Conservation (phyloP, 2,797 vertebrate genomes). For the Anabas testudineus region DNA sequence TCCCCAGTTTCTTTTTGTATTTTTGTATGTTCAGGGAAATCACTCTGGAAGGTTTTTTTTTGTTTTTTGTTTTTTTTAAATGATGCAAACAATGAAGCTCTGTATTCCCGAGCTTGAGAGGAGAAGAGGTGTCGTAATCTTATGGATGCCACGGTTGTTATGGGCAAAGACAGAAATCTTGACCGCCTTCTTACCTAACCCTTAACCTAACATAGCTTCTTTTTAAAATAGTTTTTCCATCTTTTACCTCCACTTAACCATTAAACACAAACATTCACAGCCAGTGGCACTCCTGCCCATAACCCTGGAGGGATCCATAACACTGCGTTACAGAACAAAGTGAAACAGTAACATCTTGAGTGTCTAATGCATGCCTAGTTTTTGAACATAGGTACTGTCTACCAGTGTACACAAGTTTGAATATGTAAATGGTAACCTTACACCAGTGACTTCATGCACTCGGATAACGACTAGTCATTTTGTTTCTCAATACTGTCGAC, state of each 20-base stretch:
- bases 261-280: constrained; percentile 5
- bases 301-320: constrained; percentile 43
- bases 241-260: background rate
- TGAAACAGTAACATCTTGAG: constrained; percentile 61
- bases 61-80: no score
- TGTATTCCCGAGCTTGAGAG: constrained; percentile 55
- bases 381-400: constrained; percentile 74
- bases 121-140: constrained; percentile 29
- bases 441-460: constrained; percentile 80
- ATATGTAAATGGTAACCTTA: constrained; percentile 71
- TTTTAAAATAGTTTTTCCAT: no score
- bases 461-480: constrained; percentile 66
- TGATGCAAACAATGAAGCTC: constrained; percentile 58
- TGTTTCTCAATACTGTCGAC: constrained; percentile 64
- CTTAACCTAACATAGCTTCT: background rate
- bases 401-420: constrained; percentile 73
- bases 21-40: constrained; percentile 88
- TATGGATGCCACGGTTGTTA: constrained; percentile 49
- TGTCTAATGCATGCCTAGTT: constrained; percentile 79
- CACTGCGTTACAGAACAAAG: constrained; percentile 38
- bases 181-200: background rate
- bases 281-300: constrained; percentile 25
- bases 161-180: constrained; percentile 6
- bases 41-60: constrained; percentile 61
- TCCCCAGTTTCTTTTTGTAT: constrained; percentile 83